These are phyloP conservation scores for Esox masquinongy DNA, from an alignment of 2,797 vertebrate species.

Conservation along the genomic window DNA sequence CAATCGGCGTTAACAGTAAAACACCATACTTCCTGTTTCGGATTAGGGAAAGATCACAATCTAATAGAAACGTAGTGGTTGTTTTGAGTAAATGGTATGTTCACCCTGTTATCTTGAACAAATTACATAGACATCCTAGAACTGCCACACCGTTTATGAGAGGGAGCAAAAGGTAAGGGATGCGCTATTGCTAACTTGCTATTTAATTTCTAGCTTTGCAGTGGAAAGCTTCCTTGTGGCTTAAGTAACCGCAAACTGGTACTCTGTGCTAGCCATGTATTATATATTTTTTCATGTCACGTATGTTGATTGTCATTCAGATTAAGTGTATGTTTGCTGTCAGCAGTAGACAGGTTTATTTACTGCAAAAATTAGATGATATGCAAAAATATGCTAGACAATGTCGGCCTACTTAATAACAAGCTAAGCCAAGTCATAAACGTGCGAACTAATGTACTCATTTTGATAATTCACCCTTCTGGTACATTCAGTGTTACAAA, in stretches of 20 bases:
- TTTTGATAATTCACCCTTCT: background rate
- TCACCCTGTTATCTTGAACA: slow-evolving; percentile 7
- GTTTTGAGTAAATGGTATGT: background rate
- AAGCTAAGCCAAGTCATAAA: background rate
- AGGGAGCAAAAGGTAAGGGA: slow-evolving; percentile 58
- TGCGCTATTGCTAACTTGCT: background rate
- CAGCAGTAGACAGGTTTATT: background rate
- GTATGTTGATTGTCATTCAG: background rate
- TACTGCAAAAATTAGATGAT: too few relatives aligned
- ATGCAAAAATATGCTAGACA: background rate
- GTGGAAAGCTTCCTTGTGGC: background rate
- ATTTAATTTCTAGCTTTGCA: background rate
- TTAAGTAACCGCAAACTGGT: background rate
- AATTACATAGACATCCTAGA: background rate
- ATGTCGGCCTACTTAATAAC: background rate
- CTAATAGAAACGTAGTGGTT: slow-evolving; percentile 19
- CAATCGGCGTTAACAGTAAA: slow-evolving; percentile 44
- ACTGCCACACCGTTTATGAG: slow-evolving; percentile 41
- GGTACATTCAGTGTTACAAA: background rate
- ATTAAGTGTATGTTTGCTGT: background rate
- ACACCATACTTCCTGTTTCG: slow-evolving; percentile 62
- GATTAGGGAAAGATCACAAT: background rate
- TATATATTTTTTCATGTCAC: background rate
- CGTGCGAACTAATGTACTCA: background rate
- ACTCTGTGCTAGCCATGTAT: background rate